Base-by-base conservation (phyloP, 2,888 invertebrate genomes). In the Dendrolimus pini region DNA sequence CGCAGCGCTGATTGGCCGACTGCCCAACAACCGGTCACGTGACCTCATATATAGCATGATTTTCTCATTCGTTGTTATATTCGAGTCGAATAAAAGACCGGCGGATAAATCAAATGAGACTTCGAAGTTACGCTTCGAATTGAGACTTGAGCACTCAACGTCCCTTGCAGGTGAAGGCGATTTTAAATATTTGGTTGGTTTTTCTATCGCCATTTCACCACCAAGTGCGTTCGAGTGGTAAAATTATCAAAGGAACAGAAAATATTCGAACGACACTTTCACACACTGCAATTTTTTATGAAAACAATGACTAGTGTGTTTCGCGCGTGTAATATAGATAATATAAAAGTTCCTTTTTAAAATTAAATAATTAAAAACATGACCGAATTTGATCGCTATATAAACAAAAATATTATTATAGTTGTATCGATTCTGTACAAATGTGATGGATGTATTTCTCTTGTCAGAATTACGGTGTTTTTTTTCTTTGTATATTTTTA, bases 281-380 rank as follows among this genome's bases (percentile, higher is more conserved):
- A 85, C 75, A 85, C 87, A 84, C 85, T 80, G 79, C 84, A 80
- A 82, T 82, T 85, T 86, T 83, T 80, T 77, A 77, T 69, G 79
- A 85, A 88, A 87, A 78, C 83, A 82, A 77, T 82, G 85, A 77
- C 81, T 78, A 82, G 88, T 85, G 88, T 85, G 85, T 76, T 65
- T 62, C 63, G 62, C 61, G 68, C 65, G 67, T 72, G 67, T 65
- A 55, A 54, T 47, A 55, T 55, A 58, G 53, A 41, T 58, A 58
- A 55, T 14, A 13, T 30, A 53, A 64, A 62, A 63, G 74, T 75
- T 71, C 73, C 75, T 72, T 47, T 47, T 47, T 47, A 47, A 10
- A 47, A 30, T 30, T 30, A 30, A 30, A 47, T 47, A 47, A 47
- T 47, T 7, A 47, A 57, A 57, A 57, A 60, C 61, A 61, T 58